Conservation (phyloP, 2,797 vertebrate genomes). For the Psittacula echo region DNA sequence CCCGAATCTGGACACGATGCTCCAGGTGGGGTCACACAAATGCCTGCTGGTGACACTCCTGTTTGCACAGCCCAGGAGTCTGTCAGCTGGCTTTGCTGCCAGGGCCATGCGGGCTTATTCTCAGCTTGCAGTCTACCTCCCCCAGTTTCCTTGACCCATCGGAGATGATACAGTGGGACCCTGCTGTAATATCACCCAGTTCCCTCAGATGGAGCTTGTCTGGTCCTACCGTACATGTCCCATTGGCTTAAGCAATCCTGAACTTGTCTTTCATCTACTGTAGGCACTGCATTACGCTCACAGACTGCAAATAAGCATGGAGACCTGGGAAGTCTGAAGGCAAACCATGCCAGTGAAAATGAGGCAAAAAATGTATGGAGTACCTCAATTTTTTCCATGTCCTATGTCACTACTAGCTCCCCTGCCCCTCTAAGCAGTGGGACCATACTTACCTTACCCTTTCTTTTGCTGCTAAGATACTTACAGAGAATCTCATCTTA, state of each 20-base stretch:
- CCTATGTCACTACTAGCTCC: background rate
- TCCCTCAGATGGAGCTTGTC: background rate
- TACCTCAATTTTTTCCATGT: background rate
- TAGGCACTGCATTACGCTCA: background rate
- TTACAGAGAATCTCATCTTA: background rate
- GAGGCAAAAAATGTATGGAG: background rate
- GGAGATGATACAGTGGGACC: background rate
- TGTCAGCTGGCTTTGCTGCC: background rate
- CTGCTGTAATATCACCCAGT: background rate
- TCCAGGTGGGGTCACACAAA: background rate
- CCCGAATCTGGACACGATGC: background rate
- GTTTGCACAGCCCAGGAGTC: background rate
- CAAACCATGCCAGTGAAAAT: background rate
- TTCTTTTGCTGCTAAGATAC: background rate
- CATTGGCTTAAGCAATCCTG: background rate
- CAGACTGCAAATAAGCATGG: too few species aligned
- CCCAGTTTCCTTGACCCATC: background rate
- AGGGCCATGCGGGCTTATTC: background rate
- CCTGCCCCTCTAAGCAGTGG: background rate
- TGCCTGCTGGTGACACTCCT: background rate
- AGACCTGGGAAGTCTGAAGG: background rate
- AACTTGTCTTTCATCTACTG: background rate
- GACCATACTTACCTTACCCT: background rate
- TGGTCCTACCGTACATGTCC: background rate
- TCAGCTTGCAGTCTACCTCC: background rate